Evolutionary conservation across 1,140 invertebrate species (phyloP), one percentile per base, ranked within the genome.

Genomic region (Oryzaephilus surinamensis): DNA sequence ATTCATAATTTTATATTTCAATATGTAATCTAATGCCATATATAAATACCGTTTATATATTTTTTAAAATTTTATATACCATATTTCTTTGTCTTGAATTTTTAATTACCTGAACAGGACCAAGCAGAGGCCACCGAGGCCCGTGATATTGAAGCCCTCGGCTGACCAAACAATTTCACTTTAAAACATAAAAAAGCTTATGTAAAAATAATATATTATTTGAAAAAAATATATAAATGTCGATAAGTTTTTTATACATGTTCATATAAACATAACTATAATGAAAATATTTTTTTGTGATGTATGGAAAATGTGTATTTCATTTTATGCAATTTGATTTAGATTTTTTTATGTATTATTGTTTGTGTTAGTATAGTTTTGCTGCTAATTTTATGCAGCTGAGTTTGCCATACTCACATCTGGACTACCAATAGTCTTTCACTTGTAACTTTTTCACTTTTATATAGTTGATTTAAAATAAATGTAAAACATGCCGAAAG

Each of bases 381-480:
- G 45, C 35, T 35, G 38, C 40, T 24, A 30, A 24, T 42, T 34
- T 27, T 42, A 27, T 41, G 43, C 41, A 48, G 34, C 36, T 19
- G 42, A 37, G 21, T 36, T 31, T 40, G 45, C 51, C 49, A 52
- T 52, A 57, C 52, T 47, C 55, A 55, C 55, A 30, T 58, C 46
- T 54, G n/a, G n/a, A 47, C 59, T 58, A 59, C 57, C 59, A 38
- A 58, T 32, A 44, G 55, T 61, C 59, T 60, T 60, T 61, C 57
- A 60, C 46, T 49, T 49, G 55, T 58, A 58, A 57, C 50, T 60
- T 61, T 61, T 61, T 51, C 55, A 61, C 59, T 60, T 60, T 61
- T 61, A 61, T 61, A 61, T 55, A 58, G 48, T 58, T 56, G 52
- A 53, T 57, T 54, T 54, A 43, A 56, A 61, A 58, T 61, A 59